Evolutionary conservation across 1,140 invertebrate species (phyloP), one percentile per base, ranked within the genome.

Genomic region (Bradynema listronoti): DNA sequence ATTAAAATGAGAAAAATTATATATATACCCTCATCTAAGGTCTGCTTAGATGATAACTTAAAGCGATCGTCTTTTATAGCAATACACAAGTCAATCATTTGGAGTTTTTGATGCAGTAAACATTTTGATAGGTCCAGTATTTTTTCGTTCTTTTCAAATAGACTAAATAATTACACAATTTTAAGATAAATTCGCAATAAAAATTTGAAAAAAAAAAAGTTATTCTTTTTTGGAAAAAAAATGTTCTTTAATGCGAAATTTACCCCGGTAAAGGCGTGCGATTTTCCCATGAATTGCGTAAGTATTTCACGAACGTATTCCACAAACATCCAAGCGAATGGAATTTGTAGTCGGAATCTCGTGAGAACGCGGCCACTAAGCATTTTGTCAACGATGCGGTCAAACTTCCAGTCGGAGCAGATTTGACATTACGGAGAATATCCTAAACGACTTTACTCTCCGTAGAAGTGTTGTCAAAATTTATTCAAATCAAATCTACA

Each of bases 41-140:
- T 43, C 60, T 11, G 24, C 42, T 33, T 72, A n/a, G n/a, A n/a
- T n/a, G n/a, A n/a, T n/a, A n/a, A n/a, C 42, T 30, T 69, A 52
- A 19, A 49, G 11, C 9, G 49, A 36, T 33, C 72, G 56, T 24
- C 76, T 83, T 81, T 79, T 84, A 87, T 84, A 55, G 86, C 85
- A 63, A 96, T 91, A 78, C 93, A 98, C 77, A 89, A 91, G 78
- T 97, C 96, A 6, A 98, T 80, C 86, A 97, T 89, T 84, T 96
- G 85, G 36, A 95, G 81, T 76, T 95, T 97, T 80, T 95, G 91
- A 81, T 96, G 87, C 0, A 97, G 80, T n/a, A 95, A 81, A 79
- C 90, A 91, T 5, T 86, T 87, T 52, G 87, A 85, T 32, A 87
- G 84, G 78, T 93, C 87, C 1, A 76, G 75, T n/a, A n/a, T n/a